Percentiles rank a stretch among this genome's conserved stretches.
Evolutionary conservation across 2,113 vertebrate genomes (phyloP).

Genomic region (Spea bombifrons): DNA sequence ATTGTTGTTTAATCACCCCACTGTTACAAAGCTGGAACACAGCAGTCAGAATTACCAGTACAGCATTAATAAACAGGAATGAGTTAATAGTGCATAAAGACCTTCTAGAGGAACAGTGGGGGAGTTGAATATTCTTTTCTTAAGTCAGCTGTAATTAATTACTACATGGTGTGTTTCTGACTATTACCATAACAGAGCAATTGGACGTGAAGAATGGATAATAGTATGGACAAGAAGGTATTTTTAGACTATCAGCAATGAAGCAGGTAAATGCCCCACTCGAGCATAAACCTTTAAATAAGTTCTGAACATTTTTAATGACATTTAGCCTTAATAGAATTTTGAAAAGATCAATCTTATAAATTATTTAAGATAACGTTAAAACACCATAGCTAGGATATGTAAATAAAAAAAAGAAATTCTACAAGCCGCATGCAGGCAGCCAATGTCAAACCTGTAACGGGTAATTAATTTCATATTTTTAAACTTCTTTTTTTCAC

Average conservation of each 20-base stretch:
- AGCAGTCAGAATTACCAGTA: constrained; percentile 87
- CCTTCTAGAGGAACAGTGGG: constrained; percentile 92
- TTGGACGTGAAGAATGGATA: constrained; percentile 99
- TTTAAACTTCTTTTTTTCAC: constrained; percentile 56
- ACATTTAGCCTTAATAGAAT: constrained; percentile 64
- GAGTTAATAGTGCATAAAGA: constrained; percentile 99
- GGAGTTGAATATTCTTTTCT: constrained; percentile 95
- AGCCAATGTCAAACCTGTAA: constrained; percentile 48
- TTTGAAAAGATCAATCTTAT: constrained; percentile 74
- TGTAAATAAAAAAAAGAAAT: constrained; percentile 66
- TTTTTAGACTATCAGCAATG: constrained; percentile 81
- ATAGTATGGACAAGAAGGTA: constrained; percentile 93
- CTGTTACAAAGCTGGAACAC: constrained; percentile 88
- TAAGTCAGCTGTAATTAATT: constrained; percentile 99
- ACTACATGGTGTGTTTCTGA: constrained; percentile 95
- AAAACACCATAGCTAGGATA: constrained; percentile 62
- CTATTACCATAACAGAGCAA: constrained; percentile 99
- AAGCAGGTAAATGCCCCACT: constrained; percentile 76
- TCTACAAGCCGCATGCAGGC: constrained; percentile 50
- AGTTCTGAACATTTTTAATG: constrained; percentile 66
- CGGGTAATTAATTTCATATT: constrained; percentile 63
- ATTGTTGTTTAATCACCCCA: constrained; percentile 81
- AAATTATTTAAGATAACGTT: constrained; percentile 75
- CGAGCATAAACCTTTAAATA: constrained; percentile 69
- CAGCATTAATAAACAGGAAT: constrained; percentile 99